Evolutionary conservation across 2,888 invertebrate genomes (phyloP), one percentile per base, ranked within the genome.

Genomic region (Ectemnius continuus): DNA sequence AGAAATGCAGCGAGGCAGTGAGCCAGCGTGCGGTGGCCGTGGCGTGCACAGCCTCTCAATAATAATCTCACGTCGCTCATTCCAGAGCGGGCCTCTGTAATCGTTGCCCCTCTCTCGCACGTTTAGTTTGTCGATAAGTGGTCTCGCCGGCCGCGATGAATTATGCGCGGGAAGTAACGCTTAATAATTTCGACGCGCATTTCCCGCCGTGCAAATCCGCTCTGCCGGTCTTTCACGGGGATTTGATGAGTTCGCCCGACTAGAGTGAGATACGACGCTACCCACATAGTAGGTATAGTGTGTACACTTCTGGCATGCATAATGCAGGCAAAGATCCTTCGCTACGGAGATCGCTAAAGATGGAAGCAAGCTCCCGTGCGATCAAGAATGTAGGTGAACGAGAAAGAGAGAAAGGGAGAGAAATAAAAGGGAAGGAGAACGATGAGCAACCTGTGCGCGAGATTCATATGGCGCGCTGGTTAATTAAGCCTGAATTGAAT

Each of bases 401-500:
- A 14, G 61, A 56, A n/a, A 4, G 48, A 56, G 18, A 4, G 48
- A 62, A 23, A 18, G 18, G 26, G 66, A 62, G 67, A 58, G 1
- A 23, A 3, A 23, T 23, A 23, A 23, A 75, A 45, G 65, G 4
- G 36, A 36, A 11, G 5, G 36, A 36, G 36, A 11, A 36, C 36
- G 36, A 8, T 11, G 36, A 36, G 36, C 36, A 36, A 36, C 36
- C 36, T 36, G 11, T 36, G 36, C 11, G 36, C 36, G 5, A 11
- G 36, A 36, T 36, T 36, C 36, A 36, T 36, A 36, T 36, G 36
- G 36, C 36, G 5, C 36, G 64, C 14, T 20, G 46, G 52, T 76
- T 71, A 75, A 76, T 76, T 75, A 76, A 75, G 36, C 52, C 59
- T 52, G 71, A 75, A 76, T 76, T 75, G 75, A 76, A 72, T 76